Evolutionary conservation across 2,888 invertebrate genomes (phyloP).

Genomic region (Tipula helvola): DNA sequence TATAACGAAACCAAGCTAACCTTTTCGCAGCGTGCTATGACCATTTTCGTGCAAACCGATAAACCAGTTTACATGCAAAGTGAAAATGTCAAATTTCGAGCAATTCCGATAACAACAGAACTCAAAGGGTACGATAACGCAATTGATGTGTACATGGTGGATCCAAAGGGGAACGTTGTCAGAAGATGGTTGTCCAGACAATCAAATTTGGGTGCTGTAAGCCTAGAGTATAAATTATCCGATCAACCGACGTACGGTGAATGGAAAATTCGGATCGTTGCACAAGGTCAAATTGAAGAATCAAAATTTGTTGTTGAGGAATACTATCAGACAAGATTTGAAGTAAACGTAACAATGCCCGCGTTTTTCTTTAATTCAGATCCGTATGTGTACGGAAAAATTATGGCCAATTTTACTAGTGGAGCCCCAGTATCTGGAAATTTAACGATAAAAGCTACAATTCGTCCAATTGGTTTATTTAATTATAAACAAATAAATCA

Average conservation of each 20-base stretch:
- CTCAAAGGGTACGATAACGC: conserved; percentile 82
- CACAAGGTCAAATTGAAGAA: conserved; percentile 80
- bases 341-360: conserved; percentile 91
- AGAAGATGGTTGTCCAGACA: conserved; percentile 88
- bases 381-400: conserved; percentile 65
- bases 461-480: conserved; percentile 54
- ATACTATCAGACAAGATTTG: conserved; percentile 89
- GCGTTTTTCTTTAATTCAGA: conserved; percentile 86
- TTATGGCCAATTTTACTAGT: conserved; percentile 92
- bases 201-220: conserved; percentile 88
- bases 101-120: conserved; percentile 86
- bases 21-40: conserved; percentile 85
- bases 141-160: conserved; percentile 83
- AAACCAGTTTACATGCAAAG: conserved; percentile 92
- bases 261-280: conserved; percentile 81
- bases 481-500: conserved; percentile 43
- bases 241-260: conserved; percentile 87
- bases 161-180: conserved; percentile 77
- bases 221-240: conserved; percentile 76
- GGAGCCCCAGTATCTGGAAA: conserved; percentile 85
- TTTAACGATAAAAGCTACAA: conserved; percentile 68
- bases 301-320: conserved; percentile 81
- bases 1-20: conserved; percentile 72
- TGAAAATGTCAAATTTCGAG: conserved; percentile 78
- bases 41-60: conserved; percentile 89